A percentile compares a stretch with the other conserved stretches of the same genome.
Conservation (phyloP, 2,888 invertebrate genomes). For the Doris montereyensis region DNA sequence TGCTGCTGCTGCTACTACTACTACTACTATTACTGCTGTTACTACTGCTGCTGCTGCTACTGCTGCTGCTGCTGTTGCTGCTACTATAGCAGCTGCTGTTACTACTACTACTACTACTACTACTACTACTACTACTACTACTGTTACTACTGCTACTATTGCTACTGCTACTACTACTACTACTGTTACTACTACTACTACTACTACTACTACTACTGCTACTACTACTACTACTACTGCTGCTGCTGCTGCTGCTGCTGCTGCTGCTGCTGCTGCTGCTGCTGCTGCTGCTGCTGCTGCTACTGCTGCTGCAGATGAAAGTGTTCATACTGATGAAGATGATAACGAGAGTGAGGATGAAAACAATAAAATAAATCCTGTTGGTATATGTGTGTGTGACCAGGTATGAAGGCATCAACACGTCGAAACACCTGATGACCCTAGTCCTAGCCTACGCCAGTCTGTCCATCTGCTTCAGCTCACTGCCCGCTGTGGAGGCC, state of each 20-base stretch:
- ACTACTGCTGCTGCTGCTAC: not conserved
- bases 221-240: constrained; percentile 53
- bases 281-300: constrained; percentile 26
- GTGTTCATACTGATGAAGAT: constrained; percentile 20
- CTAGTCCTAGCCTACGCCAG: too few species aligned
- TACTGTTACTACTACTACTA: constrained; percentile 42
- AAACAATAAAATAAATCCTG: too few species aligned
- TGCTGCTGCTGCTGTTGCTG: constrained; percentile 34
- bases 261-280: constrained; percentile 65
- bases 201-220: constrained; percentile 45
- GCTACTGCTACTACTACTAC: constrained; percentile 25
- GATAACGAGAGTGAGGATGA: constrained; percentile 58
- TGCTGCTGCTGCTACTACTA: constrained; percentile 62
- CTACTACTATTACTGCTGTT: not conserved
- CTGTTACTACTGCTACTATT: not conserved
- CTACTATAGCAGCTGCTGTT: too few species aligned
- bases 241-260: constrained; percentile 61
- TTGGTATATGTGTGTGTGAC: not conserved
- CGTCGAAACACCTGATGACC: too few species aligned
- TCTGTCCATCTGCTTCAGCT: too few species aligned
- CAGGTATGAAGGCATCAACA: too few species aligned
- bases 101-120: too few species aligned
- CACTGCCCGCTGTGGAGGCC: too few species aligned
- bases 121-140: constrained; percentile 11
- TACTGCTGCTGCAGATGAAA: too few species aligned